phyloP scores from a whole-genome alignment of 37 sponge, comb jelly and placozoan genomes.

The Cliona cf. orientalis region DNA sequence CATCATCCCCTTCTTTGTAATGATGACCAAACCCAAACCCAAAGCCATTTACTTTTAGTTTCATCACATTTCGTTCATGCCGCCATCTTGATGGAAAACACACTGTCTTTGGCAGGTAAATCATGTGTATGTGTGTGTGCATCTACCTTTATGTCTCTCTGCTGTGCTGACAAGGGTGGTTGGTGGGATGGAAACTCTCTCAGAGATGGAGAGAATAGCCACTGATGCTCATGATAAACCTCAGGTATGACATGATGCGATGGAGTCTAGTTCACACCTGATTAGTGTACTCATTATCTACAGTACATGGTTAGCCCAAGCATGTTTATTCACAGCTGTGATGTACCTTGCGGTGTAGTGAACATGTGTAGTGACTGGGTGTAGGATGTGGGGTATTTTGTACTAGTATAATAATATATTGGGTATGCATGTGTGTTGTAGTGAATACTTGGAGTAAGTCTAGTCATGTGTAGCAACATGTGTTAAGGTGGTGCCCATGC shows the following conservation, averaged over 20 bases:
- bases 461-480: background rate
- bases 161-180: constrained; percentile 54
- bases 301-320: too few species aligned
- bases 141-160: background rate
- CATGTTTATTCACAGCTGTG: too few species aligned
- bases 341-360: background rate
- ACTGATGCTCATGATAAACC: constrained; percentile 90
- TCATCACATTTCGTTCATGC: constrained; percentile 93
- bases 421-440: background rate
- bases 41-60: constrained; percentile 32
- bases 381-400: too few species aligned
- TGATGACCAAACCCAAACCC: background rate
- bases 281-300: too few species aligned
- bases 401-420: background rate
- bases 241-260: too few species aligned
- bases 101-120: constrained; percentile 89
- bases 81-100: constrained; percentile 94
- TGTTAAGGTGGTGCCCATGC: background rate
- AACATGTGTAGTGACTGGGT: background rate
- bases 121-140: background rate
- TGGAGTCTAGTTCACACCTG: background rate
- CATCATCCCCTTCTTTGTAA: background rate
- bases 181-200: constrained; percentile 84
- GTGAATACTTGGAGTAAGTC: background rate
- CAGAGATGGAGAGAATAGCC: constrained; percentile 79